Conservation (phyloP, 2,113 vertebrate species). For the Pseudopipra pipra region DNA sequence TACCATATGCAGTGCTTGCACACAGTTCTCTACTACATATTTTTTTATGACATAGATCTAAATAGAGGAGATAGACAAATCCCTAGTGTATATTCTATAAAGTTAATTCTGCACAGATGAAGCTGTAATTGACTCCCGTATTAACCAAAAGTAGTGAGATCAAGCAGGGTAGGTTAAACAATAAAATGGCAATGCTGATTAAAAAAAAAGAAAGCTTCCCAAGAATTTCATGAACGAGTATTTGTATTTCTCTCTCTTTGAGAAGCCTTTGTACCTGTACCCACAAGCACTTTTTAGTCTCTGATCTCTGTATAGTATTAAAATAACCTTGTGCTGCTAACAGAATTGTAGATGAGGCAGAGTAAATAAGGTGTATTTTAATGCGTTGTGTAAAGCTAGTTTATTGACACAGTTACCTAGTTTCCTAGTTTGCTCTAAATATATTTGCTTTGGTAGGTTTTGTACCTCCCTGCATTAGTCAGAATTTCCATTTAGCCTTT, state of each 20-base stretch:
- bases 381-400: not conserved
- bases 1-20: constrained; percentile 61
- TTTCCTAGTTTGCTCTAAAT: not conserved
- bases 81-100: constrained; percentile 71
- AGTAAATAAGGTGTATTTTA: not conserved
- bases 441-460: not conserved
- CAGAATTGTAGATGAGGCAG: not conserved
- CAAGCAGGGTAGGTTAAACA: constrained; percentile 63
- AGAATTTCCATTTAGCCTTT: not conserved
- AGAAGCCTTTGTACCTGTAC: not conserved
- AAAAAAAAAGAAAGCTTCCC: constrained; percentile 13
- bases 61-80: constrained; percentile 73
- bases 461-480: not conserved
- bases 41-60: constrained; percentile 74
- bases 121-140: constrained; percentile 75
- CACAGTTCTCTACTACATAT: constrained; percentile 45
- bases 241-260: constrained; percentile 45
- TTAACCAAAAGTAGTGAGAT: constrained; percentile 74
- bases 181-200: constrained; percentile 65
- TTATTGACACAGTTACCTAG: not conserved
- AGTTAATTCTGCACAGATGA: constrained; percentile 81
- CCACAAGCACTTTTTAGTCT: not conserved
- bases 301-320: not conserved
- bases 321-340: constrained; percentile 31
- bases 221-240: not conserved